Base-by-base conservation (phyloP, 2,797 vertebrate species). In the Bradypodion ventrale region DNA sequence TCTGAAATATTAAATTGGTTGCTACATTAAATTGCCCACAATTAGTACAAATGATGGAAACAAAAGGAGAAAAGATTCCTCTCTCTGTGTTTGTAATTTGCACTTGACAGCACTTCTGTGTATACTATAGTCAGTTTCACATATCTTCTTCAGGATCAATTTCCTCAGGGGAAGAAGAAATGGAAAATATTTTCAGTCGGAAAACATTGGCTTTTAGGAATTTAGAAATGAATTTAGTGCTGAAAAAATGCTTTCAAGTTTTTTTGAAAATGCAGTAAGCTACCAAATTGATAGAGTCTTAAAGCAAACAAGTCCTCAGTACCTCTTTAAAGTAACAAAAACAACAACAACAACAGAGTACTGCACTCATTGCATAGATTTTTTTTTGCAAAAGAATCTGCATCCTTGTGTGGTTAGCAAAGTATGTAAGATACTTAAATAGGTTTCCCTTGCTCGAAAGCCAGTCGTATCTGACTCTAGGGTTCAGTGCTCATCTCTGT, bases 371-470 rank as follows among this genome's bases (percentile, higher is more conserved):
- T n/a, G n/a, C n/a, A n/a, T n/a, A n/a, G n/a, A n/a, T n/a, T n/a
- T n/a, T n/a, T 82, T 93, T 93, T 96, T 94, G 94, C 94, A 96
- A 90, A 91, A 92, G 90, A 91, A 93, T 92, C 93, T 93, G 86
- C 94, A 91, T 92, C 94, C 95, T 94, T 93, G 94, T 91, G 32
- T 93, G 92, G 94, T 95, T 95, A 95, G 92, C 94, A 94, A 94
- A 95, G 93, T 94, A 93, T 93, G 95, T 92, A 83, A 88, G 94
- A 90, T 95, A 94, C 94, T 95, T 94, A 96, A 96, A 95, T 95
- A 95, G 92, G n/a, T n/a, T n/a, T n/a, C n/a, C n/a, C n/a, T n/a
- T n/a, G n/a, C n/a, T n/a, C n/a, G n/a, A n/a, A n/a, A n/a, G n/a
- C n/a, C n/a, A n/a, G n/a, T n/a, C n/a, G n/a, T n/a, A n/a, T n/a